Percentiles rank a stretch among this genome's conserved stretches.
Evolutionary conservation across 2,888 invertebrate genomes (phyloP).

Genomic region (Luperina testacea): DNA sequence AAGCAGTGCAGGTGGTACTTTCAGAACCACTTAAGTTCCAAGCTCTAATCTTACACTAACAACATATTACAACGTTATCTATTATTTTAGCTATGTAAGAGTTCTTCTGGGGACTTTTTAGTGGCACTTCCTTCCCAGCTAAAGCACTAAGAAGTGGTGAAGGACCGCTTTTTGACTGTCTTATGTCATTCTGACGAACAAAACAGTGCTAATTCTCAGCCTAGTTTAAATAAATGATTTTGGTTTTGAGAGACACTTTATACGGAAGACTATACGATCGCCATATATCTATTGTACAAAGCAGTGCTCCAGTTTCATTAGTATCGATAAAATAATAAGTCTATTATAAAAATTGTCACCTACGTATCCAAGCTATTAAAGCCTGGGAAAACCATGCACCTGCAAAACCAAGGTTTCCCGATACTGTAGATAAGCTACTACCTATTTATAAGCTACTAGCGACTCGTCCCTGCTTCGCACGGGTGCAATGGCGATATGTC

Average conservation of each 20-base stretch:
- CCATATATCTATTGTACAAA: not conserved
- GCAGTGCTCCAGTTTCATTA: not conserved
- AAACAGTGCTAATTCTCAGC: not conserved
- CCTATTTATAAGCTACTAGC: not conserved
- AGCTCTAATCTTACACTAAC: constrained; percentile 26
- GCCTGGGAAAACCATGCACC: not conserved
- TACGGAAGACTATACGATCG: not conserved
- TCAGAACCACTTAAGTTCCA: constrained; percentile 30
- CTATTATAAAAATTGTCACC: constrained; percentile 7
- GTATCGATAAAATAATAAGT: constrained; percentile 19
- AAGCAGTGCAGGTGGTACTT: constrained; percentile 41
- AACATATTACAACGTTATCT: not conserved
- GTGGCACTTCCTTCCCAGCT: not conserved
- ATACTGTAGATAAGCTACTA: no score
- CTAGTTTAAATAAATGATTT: not conserved
- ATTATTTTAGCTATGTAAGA: no score
- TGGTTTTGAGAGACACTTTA: not conserved
- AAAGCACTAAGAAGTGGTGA: not conserved
- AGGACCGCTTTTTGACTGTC: not conserved
- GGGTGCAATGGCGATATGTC: not conserved
- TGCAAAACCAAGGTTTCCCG: constrained; percentile 6
- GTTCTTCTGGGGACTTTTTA: not conserved
- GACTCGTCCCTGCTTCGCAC: not conserved
- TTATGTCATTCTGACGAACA: not conserved
- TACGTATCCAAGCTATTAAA: not conserved